Base-by-base conservation (phyloP, 2,888 invertebrate species). In the Bugula neritina region DNA sequence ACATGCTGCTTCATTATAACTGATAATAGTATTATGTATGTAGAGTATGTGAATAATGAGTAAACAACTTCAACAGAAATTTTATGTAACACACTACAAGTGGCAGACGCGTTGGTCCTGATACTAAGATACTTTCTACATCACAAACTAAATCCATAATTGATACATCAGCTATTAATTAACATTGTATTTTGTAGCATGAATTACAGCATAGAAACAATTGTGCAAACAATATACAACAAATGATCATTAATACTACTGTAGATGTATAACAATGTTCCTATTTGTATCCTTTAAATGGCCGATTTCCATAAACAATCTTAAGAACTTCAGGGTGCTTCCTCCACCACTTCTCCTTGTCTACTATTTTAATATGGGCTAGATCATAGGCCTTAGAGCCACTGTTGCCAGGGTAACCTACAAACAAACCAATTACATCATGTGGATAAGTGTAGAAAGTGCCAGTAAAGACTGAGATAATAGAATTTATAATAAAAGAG, bases 331-430 rank as follows among this genome's bases (percentile, higher is more conserved):
- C 27, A 31, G 63, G 63, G 31, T 63, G 63, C 10, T 27, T 27
- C 2, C 63, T 2, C 63, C 63, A 63, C 63, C 63, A 63, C 10
- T 34, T 27, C 29, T 29, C 31, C 34, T 63, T 63, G 63, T 63
- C 34, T 13, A 63, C 27, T 63, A 27, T 21, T 31, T 63, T 13
- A 5, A 63, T 63, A 34, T 63, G 63, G 17, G 63, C 63, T n/a
- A 63, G 31, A 10, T 63, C 5, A 31, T 63, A 63, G 29, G 63
- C 63, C 3, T 31, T 27, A 3, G 21, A 21, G 10, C 83, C 83
- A 10, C 75, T 76, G 52, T 71, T 74, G 13, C 78, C 78, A 75
- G 81, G 82, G 72, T 79, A 80, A 27, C 74, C 79, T 77, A 75
- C 71, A 21, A 69, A 29, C 27, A 1, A n/a, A 52, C 17, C n/a